phyloP scores from a whole-genome alignment of 2,888 invertebrate genomes.

The Branchipolynoe longqiensis region DNA sequence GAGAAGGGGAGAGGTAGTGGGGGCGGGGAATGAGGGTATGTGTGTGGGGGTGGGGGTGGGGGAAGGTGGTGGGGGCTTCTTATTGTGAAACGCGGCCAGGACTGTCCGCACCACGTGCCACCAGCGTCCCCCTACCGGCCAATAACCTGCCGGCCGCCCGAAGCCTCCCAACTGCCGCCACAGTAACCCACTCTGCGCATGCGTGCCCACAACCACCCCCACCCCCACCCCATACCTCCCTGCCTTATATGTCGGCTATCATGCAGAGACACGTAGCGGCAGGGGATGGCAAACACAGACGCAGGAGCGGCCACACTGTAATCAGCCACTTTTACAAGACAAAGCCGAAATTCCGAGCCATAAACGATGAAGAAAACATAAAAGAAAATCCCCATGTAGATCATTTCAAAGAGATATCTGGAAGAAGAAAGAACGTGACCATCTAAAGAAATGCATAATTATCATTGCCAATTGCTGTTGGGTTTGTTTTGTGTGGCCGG shows the following conservation, averaged over 20 bases:
- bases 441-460: background rate
- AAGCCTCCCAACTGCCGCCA: too few relatives aligned
- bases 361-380: too few relatives aligned
- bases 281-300: background rate
- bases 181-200: conserved; percentile 9
- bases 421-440: background rate
- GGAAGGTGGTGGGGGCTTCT: too few relatives aligned
- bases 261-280: conserved; percentile 37
- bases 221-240: too few relatives aligned
- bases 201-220: background rate
- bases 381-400: too few relatives aligned
- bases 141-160: conserved; percentile 6
- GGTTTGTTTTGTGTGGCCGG: too few relatives aligned
- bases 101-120: conserved; percentile 6
- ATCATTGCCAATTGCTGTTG: background rate
- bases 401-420: background rate
- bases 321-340: conserved; percentile 26
- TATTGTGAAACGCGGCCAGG: background rate
- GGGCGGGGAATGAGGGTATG: too few relatives aligned
- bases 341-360: background rate
- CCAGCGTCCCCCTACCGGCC: background rate
- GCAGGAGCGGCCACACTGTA: background rate
- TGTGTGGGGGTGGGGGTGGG: too few relatives aligned
- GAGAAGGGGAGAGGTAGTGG: too few relatives aligned
- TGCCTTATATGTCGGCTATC: background rate